Evolutionary conservation across 64 coral and sea anemone species (phyloP).

Genomic region (Pocillopora verrucosa): DNA sequence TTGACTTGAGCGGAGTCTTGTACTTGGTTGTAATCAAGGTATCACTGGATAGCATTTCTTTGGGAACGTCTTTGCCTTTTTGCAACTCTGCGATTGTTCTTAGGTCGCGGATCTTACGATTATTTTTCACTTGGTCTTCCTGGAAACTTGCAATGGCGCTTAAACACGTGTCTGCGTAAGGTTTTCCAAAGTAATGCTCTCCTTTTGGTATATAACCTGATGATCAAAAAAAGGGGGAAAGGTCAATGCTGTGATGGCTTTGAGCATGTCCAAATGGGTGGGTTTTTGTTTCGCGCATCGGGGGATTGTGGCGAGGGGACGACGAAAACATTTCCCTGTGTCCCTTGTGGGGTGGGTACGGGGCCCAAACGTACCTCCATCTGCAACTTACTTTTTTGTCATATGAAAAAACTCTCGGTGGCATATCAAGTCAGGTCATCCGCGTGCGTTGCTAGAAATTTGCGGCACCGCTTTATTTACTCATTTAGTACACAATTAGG

Average conservation of each 20-base stretch:
- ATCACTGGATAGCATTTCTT: slow-evolving; percentile 39
- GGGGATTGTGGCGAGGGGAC: background rate
- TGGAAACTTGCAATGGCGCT: slow-evolving; percentile 78
- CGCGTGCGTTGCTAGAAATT: too few relatives aligned
- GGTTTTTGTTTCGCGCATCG: too few relatives aligned
- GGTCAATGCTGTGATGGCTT: background rate
- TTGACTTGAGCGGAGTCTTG: slow-evolving; percentile 52
- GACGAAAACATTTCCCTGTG: too few relatives aligned
- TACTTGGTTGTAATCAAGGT: slow-evolving; percentile 54
- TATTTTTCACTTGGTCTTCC: slow-evolving; percentile 48
- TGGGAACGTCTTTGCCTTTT: slow-evolving; percentile 53
- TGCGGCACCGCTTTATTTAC: too few relatives aligned
- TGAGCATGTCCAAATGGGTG: too few relatives aligned
- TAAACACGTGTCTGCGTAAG: slow-evolving; percentile 70
- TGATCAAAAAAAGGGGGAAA: background rate
- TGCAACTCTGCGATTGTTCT: slow-evolving; percentile 63
- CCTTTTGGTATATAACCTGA: slow-evolving; percentile 76
- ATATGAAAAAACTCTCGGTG: too few relatives aligned
- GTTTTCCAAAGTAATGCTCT: slow-evolving; percentile 78
- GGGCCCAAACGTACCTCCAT: too few relatives aligned
- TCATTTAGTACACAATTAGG: too few relatives aligned
- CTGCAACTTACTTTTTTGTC: too few relatives aligned
- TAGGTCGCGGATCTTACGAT: slow-evolving; percentile 44
- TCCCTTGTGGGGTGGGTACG: too few relatives aligned
- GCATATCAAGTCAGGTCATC: too few relatives aligned